Percentiles rank a stretch among this genome's conserved stretches.
Evolutionary conservation across 2,888 invertebrate species (phyloP).

Genomic region (Morpho achilles): DNA sequence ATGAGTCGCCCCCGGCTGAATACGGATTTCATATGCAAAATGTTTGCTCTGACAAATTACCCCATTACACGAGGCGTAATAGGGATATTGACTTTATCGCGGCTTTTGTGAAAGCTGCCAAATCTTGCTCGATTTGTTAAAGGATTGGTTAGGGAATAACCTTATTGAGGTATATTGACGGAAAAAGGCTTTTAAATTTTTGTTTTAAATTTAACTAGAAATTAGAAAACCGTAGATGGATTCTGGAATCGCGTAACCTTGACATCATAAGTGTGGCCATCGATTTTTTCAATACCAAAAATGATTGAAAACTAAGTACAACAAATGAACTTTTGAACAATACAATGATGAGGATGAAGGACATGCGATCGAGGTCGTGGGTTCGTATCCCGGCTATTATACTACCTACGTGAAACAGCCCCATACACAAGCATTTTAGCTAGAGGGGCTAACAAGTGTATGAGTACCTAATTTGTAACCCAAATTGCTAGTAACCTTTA

Average conservation of each 20-base stretch:
- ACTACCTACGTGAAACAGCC: no score
- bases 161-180: not conserved
- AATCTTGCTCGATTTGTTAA: constrained; percentile 28
- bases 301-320: no score
- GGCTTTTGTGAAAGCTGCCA: constrained; percentile 29
- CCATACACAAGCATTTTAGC: no score
- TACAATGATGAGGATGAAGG: no score
- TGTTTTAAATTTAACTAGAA: no score
- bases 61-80: constrained; percentile 66
- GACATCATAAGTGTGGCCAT: not conserved
- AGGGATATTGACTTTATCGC: constrained; percentile 50
- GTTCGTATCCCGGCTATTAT: no score
- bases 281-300: no score
- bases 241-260: not conserved
- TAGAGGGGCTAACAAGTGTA: no score
- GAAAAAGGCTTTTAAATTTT: not conserved
- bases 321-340: no score
- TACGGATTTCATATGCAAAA: constrained; percentile 69
- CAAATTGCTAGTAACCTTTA: no score
- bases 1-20: constrained; percentile 51
- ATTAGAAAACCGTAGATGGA: not conserved
- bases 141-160: constrained; percentile 18
- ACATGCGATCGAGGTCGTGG: no score
- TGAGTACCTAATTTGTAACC: no score
- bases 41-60: constrained; percentile 62